Evolutionary conservation across 2,888 invertebrate species (phyloP), one percentile per base, ranked within the genome.

Genomic region (Coecobrya sp.): DNA sequence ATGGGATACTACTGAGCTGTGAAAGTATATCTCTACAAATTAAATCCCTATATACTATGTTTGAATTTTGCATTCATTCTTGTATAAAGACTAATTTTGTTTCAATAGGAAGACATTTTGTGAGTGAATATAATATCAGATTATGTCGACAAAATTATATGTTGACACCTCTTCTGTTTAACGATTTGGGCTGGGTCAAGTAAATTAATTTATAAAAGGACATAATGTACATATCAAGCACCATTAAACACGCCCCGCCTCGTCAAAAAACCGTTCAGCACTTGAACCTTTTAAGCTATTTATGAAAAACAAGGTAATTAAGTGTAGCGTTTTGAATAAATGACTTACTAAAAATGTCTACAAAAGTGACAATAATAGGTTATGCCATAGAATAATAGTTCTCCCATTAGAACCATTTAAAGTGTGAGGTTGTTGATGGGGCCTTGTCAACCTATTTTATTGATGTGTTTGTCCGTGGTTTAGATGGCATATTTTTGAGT

Each of bases 391-490:
- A 49, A 27, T 36, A 55, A 36, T 30, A 55, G 27, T 81, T 81
- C 4, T 81, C 81, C 27, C 36, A 81, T 55, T 55, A 52, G 45
- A 81, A 30, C 13, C 5, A 36, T 36, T 36, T 27, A 55, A 52
- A 55, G 27, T 22, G 4, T 25, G 22, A 25, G 76, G 49, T 59
- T 25, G 81, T 36, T 82, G 52, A 82, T 82, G 62, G 62, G 13
- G 19, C 36, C 11, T 36, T 59, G 22, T 82, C 30, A 42, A 62
- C 59, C 36, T 62, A 36, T 36, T 59, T 62, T 59, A 81, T 81
- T 81, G 81, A 81, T 59, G 19, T 81, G 55, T 55, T 30, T 81
- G 59, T 81, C 55, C 19, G 59, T 82, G 30, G 59, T 62, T 62
- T 36, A 82, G 30, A 59, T 59, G 79, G 27, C 79, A 52, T 79